Conservation (phyloP, 2,888 invertebrate genomes). For the Blomia tropicalis region DNA sequence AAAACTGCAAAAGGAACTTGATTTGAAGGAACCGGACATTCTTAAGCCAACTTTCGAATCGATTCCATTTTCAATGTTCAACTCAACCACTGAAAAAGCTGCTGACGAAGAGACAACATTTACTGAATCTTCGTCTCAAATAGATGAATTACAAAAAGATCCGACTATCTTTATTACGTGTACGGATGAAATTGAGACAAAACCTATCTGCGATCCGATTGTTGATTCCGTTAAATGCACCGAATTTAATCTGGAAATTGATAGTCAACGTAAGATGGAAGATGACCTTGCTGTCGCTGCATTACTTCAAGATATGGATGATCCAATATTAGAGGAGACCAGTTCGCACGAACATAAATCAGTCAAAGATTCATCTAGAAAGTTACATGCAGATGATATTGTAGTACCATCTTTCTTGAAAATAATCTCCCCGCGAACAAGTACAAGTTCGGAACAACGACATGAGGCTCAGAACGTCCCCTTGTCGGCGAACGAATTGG, state of each 20-base stretch:
- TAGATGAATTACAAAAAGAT: conserved; percentile 22
- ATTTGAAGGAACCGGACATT: conserved; percentile 9
- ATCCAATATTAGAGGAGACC: conserved; percentile 16
- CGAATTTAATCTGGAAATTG: conserved; percentile 27
- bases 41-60: conserved; percentile 16
- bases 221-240: conserved; percentile 12
- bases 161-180: conserved; percentile 25
- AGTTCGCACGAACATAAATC: not conserved
- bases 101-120: conserved; percentile 23
- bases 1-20: conserved; percentile 30
- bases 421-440: not conserved
- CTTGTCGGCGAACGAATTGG: not conserved
- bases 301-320: conserved; percentile 31
- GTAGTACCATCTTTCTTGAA: not conserved
- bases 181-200: conserved; percentile 25
- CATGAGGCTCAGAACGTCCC: not conserved
- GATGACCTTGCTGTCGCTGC: conserved; percentile 32
- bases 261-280: conserved; percentile 31
- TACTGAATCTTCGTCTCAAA: not conserved
- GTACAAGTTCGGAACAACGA: not conserved
- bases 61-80: not conserved
- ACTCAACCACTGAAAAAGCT: conserved; percentile 19
- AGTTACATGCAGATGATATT: not conserved
- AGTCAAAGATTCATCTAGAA: not conserved
- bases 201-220: conserved; percentile 24